Evolutionary conservation across 2,797 vertebrate species (phyloP), one percentile per base, ranked within the genome.

Genomic region (Buceros bicornis): DNA sequence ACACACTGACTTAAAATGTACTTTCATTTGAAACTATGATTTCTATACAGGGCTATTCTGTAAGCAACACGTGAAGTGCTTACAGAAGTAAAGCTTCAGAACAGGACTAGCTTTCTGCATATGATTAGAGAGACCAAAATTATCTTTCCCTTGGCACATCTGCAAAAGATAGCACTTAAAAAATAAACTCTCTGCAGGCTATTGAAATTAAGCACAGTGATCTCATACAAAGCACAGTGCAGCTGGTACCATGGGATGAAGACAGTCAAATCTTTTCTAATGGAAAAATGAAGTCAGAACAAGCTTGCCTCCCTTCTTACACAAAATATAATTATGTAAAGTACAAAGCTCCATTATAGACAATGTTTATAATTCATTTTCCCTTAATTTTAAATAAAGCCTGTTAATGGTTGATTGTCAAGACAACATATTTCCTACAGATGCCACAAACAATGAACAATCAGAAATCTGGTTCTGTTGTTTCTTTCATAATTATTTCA

Each of bases 391-490:
- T 96, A 97, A 96, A 97, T 98, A 97, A 97, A 97, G 86, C 58
- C 84, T 93, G 67, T 95, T 96, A 96, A 96, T 35, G 10, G 93
- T 80, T 96, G 96, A 60, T 98, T 98, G 94, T 95, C 96, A 97
- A 97, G 96, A 96, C 61, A 90, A 97, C 76, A 92, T 95, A 97
- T 97, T 98, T 98, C 94, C 93, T 97, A 96, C 97, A 98, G 97
- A 98, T 98, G 97, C 96, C 83, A 83, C 90, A 93, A 97, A 98
- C 97, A 98, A 97, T 97, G 97, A 98, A 98, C 97, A 98, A 98
- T 98, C 97, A 97, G 96, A 97, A 98, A 97, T 92, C 90, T 90
- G 89, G 96, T 98, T 96, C 96, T 91, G 93, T 95, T 97, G 81
- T 94, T 97, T 97, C 81, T 91, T 93, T 97, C 22, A 14, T 96